Evolutionary conservation across 1,140 invertebrate genomes (phyloP).

Genomic region (Philopotamus ludificatus): DNA sequence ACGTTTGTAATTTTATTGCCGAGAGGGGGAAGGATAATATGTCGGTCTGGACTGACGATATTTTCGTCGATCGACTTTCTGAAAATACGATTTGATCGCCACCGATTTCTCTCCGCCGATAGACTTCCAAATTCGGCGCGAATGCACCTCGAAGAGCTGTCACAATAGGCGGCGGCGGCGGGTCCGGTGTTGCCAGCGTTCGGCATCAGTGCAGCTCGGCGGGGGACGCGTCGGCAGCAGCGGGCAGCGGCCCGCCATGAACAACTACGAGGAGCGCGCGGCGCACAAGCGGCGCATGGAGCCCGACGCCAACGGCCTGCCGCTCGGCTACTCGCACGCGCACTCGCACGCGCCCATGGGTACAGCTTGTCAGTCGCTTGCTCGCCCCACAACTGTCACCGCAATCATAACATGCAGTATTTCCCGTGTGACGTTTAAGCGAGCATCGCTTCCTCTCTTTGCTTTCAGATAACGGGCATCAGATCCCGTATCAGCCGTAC

Average conservation of each 20-base stretch:
- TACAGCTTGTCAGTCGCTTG: background rate
- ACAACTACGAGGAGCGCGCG: conserved; percentile 57
- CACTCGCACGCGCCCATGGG: conserved; percentile 14
- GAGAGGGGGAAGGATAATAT: too few relatives aligned
- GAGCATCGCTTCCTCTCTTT: too few relatives aligned
- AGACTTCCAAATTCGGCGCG: background rate
- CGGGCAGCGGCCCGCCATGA: conserved; percentile 51
- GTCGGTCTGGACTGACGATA: too few relatives aligned
- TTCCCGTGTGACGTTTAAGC: too few relatives aligned
- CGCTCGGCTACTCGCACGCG: conserved; percentile 55
- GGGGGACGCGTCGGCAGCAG: conserved; percentile 34
- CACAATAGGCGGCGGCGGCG: background rate
- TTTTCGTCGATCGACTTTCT: too few relatives aligned
- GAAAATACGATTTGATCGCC: too few relatives aligned
- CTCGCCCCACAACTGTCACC: background rate
- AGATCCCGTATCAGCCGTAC: conserved; percentile 55
- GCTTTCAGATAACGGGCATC: conserved; percentile 55
- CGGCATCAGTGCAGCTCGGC: conserved; percentile 17
- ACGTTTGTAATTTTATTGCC: too few relatives aligned
- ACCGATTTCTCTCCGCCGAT: background rate
- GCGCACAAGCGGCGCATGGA: conserved; percentile 57
- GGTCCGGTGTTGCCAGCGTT: conserved; percentile 10
- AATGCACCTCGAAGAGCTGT: background rate
- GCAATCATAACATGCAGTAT: too few relatives aligned
- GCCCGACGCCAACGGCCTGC: conserved; percentile 54